Percentiles rank a stretch among this genome's conserved stretches.
Conservation (phyloP, 2,113 vertebrate genomes). For the Phoxinus phoxinus region DNA sequence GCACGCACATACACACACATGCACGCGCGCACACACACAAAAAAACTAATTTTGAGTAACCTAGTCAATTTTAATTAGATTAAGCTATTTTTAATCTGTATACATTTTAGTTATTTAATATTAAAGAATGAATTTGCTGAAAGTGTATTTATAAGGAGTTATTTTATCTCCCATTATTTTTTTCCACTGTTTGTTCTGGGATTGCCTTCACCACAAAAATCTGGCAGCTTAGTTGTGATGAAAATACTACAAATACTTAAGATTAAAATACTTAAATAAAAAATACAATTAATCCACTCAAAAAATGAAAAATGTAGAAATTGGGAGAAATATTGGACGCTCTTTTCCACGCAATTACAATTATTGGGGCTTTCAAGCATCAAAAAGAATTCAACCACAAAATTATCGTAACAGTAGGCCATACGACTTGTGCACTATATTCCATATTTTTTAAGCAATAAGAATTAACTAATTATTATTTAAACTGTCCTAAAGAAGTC, state of each 20-base stretch:
- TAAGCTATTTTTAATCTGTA: not conserved
- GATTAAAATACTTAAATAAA: no score
- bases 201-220: not conserved
- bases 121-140: no score
- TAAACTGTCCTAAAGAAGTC: not conserved
- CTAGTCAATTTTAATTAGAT: not conserved
- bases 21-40: no score
- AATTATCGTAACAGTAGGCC: not conserved
- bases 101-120: not conserved
- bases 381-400: not conserved
- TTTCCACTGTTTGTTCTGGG: not conserved
- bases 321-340: not conserved
- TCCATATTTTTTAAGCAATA: not conserved
- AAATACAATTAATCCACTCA: not conserved
- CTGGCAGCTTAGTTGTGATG: no score
- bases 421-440: not conserved
- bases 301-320: not conserved
- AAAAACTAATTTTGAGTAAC: not conserved
- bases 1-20: no score
- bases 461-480: not conserved
- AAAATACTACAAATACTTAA: no score
- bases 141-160: no score
- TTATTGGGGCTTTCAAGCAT: not conserved
- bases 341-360: not conserved
- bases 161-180: no score